A percentile compares a stretch with the other conserved stretches of the same genome.
phyloP scores from a whole-genome alignment of 1,140 invertebrate genomes.

The Tyrophagus putrescentiae region DNA sequence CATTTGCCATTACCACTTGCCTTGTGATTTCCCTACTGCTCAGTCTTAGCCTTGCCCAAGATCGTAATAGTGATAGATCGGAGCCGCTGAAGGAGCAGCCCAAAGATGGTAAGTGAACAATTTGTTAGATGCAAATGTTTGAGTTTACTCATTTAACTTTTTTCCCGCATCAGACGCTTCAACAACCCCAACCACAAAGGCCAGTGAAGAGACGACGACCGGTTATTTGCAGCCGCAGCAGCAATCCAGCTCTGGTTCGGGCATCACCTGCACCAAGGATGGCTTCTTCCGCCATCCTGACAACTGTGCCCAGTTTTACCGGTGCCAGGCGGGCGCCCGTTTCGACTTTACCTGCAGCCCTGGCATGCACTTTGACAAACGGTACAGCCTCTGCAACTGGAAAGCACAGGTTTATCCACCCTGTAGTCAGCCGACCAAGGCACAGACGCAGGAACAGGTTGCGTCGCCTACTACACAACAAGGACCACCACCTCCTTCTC shows the following conservation, averaged over 20 bases:
- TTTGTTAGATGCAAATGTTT: no score
- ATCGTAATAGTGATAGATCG: not conserved
- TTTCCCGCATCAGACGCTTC: not conserved
- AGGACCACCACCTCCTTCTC: no score
- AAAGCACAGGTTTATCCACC: slow-evolving; percentile 24
- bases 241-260: not conserved
- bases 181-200: not conserved
- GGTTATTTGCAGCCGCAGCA: no score
- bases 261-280: slow-evolving; percentile 37
- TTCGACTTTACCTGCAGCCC: slow-evolving; percentile 33
- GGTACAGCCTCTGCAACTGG: slow-evolving; percentile 29
- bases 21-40: not conserved
- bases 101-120: no score
- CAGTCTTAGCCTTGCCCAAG: no score
- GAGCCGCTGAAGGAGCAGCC: slow-evolving; percentile 3
- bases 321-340: slow-evolving; percentile 45
- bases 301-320: slow-evolving; percentile 39
- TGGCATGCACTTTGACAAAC: slow-evolving; percentile 34
- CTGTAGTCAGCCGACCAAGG: no score
- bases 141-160: not conserved
- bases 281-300: slow-evolving; percentile 49
- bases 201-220: slow-evolving; percentile 1
- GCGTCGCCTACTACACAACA: no score
- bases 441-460: no score
- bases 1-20: no score